Conservation (phyloP, 2,113 vertebrate genomes). For the Alces alces region DNA sequence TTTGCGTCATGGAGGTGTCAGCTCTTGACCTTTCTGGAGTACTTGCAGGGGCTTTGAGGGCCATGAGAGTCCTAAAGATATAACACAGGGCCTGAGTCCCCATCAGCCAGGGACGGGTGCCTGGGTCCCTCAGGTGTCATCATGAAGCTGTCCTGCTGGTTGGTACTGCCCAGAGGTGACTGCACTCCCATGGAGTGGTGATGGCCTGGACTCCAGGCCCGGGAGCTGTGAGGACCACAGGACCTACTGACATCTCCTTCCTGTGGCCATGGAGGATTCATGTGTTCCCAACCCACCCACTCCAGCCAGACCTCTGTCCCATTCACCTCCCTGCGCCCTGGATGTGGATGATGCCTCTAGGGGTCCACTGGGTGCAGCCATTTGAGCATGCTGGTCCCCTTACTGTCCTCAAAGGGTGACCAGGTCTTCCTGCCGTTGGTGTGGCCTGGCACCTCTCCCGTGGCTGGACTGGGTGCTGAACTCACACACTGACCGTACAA, state of each 20-base stretch:
- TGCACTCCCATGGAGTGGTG: background rate
- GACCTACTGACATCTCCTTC: background rate
- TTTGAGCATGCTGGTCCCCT: background rate
- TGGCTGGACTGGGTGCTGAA: no score
- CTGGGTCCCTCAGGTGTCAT: background rate
- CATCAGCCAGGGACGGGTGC: background rate
- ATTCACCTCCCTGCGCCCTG: background rate
- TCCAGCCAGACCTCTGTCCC: no score
- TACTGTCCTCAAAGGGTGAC: background rate
- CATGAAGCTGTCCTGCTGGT: background rate
- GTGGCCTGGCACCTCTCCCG: background rate
- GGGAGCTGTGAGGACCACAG: no score
- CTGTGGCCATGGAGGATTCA: rapidly evolving
- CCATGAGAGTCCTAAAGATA: background rate
- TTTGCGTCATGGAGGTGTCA: background rate
- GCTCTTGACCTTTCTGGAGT: background rate
- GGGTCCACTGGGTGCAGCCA: background rate
- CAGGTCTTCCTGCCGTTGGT: background rate
- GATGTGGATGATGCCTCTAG: background rate
- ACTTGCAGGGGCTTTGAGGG: background rate
- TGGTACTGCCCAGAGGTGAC: rapidly evolving
- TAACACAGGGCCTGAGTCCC: background rate
- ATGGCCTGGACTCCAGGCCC: background rate
- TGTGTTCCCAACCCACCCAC: background rate
- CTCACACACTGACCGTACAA: background rate